These are phyloP conservation scores for Chironomus tepperi DNA, from an alignment of 1,140 invertebrate species.

Conservation along the genomic window DNA sequence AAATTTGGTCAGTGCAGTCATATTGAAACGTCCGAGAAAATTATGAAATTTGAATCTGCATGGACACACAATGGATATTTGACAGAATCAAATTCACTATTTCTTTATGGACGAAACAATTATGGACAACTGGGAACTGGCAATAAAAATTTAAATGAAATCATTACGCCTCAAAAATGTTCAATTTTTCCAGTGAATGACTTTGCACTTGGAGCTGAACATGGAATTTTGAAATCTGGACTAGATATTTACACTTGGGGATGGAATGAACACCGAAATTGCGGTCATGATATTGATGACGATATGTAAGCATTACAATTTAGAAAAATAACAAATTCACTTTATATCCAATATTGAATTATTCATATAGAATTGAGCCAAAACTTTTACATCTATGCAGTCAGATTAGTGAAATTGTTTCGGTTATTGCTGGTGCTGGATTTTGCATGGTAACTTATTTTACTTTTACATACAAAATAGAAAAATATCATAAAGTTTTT, in stretches of 20 bases:
- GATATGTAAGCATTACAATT: constrained; percentile 42
- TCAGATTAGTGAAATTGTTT: not conserved
- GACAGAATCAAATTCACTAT: constrained; percentile 48
- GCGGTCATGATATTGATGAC: constrained; percentile 57
- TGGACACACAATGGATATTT: constrained; percentile 65
- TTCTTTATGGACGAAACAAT: constrained; percentile 70
- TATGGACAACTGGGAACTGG: constrained; percentile 61
- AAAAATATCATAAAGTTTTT: not conserved
- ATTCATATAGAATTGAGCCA: not conserved
- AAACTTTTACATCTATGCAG: not conserved
- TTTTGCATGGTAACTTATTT: constrained; percentile 3
- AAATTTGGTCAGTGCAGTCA: constrained; percentile 53
- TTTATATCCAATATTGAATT: not conserved
- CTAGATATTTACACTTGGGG: constrained; percentile 68
- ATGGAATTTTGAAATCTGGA: constrained; percentile 55
- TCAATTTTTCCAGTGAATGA: constrained; percentile 30
- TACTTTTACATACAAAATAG: too few species aligned
- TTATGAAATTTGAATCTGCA: constrained; percentile 50
- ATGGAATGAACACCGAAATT: constrained; percentile 87
- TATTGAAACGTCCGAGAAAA: constrained; percentile 36
- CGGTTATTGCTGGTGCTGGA: not conserved
- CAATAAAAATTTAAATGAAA: constrained; percentile 28
- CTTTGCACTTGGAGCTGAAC: constrained; percentile 59
- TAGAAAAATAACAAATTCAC: not conserved
- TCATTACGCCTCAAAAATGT: constrained; percentile 29